Evolutionary conservation across 2,888 invertebrate species (phyloP), one percentile per base, ranked within the genome.

Genomic region (Ptychoptera contaminata): DNA sequence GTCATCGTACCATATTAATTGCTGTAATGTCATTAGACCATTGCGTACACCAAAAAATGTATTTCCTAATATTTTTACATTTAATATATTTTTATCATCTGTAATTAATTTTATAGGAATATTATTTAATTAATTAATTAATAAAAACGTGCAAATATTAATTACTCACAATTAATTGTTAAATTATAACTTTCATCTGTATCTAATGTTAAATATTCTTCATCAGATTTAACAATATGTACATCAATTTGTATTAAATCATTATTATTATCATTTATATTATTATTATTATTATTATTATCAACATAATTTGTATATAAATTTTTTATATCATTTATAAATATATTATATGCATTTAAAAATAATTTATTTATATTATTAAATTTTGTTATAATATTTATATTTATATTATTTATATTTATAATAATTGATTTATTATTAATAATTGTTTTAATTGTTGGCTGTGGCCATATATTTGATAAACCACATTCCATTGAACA

Each of bases 401-500:
- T 49, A 39, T 57, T 53, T n/a, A 65, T 54, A 50, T 61, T 55
- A 32, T 61, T 57, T 39, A 58, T 53, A 11, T 60, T 57, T 47
- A 65, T 76, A 23, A 73, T 71, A 15, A 76, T 68, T 16, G 78
- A 77, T 44, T 73, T 73, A 14, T 73, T 73, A 50, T 79, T 79
- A 16, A 85, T 69, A 49, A 73, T 69, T 30, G 79, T 73, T 46
- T 75, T 75, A 1, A 79, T 79, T 2, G 82, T 83, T 42, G 86
- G 85, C 61, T 78, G 78, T 29, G 86, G 86, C 86, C 85, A 86
- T 23, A 85, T 70, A 53, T 82, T 78, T 4, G 63, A 58, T 45
- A 75, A 72, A 23, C 82, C 82, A 62, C 86, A 86, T 12, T 81
- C 70, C 74, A 86, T 83, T 55, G 79, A 78, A 65, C 86, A 86